Evolutionary conservation across 2,888 invertebrate species (phyloP).

Genomic region (Ophion ventricosus): DNA sequence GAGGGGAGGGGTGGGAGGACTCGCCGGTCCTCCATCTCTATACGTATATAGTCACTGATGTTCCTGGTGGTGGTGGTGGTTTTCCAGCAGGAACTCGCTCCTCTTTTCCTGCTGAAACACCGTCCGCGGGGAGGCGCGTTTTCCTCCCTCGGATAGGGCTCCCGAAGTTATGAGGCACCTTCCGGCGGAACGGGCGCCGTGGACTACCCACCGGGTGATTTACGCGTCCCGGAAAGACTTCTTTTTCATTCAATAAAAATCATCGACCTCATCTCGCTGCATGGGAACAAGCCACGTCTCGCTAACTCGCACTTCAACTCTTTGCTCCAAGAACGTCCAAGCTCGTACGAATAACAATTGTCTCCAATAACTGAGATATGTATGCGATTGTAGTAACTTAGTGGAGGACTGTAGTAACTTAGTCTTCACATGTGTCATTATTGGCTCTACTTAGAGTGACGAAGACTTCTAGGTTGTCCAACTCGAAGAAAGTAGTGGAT

Average conservation of each 20-base stretch:
- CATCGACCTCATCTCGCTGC: conserved; percentile 53
- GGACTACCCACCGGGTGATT: conserved; percentile 79
- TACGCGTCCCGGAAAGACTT: conserved; percentile 73
- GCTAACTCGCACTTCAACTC: not conserved
- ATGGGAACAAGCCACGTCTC: not conserved
- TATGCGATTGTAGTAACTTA: not conserved
- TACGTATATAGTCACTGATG: conserved; percentile 43
- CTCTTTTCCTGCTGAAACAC: conserved; percentile 57
- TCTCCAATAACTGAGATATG: too few relatives aligned
- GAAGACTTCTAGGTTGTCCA: not conserved
- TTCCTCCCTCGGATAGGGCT: conserved; percentile 62
- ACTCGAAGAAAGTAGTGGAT: not conserved
- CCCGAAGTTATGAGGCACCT: conserved; percentile 79
- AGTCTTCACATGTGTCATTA: too few relatives aligned
- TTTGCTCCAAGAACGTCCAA: not conserved
- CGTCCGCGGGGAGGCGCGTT: conserved; percentile 58
- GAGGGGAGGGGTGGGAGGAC: not conserved
- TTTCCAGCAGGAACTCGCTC: conserved; percentile 59
- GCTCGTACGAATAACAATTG: too few relatives aligned
- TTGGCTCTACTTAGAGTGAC: not conserved
- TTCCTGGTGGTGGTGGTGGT: conserved; percentile 38
- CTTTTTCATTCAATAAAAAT: conserved; percentile 78
- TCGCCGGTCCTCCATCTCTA: conserved; percentile 30
- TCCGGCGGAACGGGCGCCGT: conserved; percentile 75
- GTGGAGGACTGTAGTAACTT: not conserved